A percentile compares a stretch with the other conserved stretches of the same genome.
Conservation (phyloP, 2,113 vertebrate genomes). For the Tupaia tana region DNA sequence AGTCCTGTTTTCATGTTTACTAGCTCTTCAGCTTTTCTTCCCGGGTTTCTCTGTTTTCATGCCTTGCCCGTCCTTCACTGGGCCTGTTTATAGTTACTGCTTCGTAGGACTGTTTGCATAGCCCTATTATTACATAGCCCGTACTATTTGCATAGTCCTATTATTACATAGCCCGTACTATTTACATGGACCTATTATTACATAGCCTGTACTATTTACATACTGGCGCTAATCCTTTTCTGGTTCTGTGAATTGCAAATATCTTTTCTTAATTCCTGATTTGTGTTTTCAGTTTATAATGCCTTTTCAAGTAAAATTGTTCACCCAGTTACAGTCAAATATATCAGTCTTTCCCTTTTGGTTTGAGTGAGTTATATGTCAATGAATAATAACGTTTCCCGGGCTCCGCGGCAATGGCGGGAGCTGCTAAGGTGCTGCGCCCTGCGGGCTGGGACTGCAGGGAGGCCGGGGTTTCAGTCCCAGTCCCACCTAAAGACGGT, state of each 20-base stretch:
- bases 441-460: too few species aligned
- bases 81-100: not conserved
- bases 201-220: not conserved
- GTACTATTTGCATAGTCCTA: too few species aligned
- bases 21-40: not conserved
- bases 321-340: not conserved
- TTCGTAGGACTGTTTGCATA: not conserved
- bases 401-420: too few species aligned
- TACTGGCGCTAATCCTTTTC: not conserved
- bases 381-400: not conserved
- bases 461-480: too few species aligned
- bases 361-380: not conserved
- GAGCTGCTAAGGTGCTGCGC: too few species aligned
- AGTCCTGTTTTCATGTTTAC: not conserved
- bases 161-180: too few species aligned
- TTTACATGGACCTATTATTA: too few species aligned
- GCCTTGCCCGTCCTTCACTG: not conserved
- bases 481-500: too few species aligned
- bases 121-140: too few species aligned
- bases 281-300: not conserved
- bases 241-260: not conserved
- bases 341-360: not conserved
- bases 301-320: not conserved
- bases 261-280: not conserved
- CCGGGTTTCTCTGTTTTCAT: not conserved